These are phyloP conservation scores for Pomacea canaliculata DNA, from an alignment of 2,888 invertebrate species.

Conservation along the genomic window DNA sequence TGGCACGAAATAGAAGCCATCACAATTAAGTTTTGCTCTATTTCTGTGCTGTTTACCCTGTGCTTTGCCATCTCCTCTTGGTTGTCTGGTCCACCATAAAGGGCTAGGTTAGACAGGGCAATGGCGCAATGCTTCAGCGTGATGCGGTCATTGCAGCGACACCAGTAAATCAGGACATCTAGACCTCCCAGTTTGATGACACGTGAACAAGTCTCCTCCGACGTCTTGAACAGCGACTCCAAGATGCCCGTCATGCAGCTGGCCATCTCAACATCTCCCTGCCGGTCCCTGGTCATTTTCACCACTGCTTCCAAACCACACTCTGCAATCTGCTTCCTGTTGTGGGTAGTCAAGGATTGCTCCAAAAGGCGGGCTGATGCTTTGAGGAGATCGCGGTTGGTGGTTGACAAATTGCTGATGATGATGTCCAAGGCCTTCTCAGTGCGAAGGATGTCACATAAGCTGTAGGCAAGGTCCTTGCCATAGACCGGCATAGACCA, in stretches of 20 bases:
- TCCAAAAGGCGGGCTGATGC: slow-evolving; percentile 90
- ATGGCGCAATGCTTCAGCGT: slow-evolving; percentile 96
- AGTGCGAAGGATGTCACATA: slow-evolving; percentile 89
- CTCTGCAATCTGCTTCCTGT: slow-evolving; percentile 82
- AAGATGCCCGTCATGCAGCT: slow-evolving; percentile 64
- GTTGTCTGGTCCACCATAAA: slow-evolving; percentile 96
- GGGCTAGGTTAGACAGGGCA: slow-evolving; percentile 93
- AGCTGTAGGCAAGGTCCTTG: slow-evolving; percentile 88
- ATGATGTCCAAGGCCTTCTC: slow-evolving; percentile 91
- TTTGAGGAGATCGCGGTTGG: slow-evolving; percentile 84
- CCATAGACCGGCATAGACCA: slow-evolving; percentile 96
- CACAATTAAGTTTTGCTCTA: no score
- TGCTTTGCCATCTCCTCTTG: slow-evolving; percentile 97
- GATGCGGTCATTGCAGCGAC: slow-evolving; percentile 89
- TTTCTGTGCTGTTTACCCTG: slow-evolving; percentile 45
- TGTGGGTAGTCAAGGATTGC: slow-evolving; percentile 87
- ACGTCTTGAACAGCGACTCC: slow-evolving; percentile 87
- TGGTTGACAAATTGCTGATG: slow-evolving; percentile 76
- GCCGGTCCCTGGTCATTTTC: slow-evolving; percentile 81
- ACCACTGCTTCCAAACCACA: slow-evolving; percentile 92
- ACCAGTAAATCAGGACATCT: slow-evolving; percentile 93
- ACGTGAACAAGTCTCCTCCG: slow-evolving; percentile 93
- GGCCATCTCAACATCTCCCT: slow-evolving; percentile 75
- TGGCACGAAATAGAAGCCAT: no score
- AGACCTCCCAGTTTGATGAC: slow-evolving; percentile 92